These are phyloP conservation scores for Neogobius melanostomus DNA, from an alignment of 2,113 vertebrate species.

Conservation along the genomic window DNA sequence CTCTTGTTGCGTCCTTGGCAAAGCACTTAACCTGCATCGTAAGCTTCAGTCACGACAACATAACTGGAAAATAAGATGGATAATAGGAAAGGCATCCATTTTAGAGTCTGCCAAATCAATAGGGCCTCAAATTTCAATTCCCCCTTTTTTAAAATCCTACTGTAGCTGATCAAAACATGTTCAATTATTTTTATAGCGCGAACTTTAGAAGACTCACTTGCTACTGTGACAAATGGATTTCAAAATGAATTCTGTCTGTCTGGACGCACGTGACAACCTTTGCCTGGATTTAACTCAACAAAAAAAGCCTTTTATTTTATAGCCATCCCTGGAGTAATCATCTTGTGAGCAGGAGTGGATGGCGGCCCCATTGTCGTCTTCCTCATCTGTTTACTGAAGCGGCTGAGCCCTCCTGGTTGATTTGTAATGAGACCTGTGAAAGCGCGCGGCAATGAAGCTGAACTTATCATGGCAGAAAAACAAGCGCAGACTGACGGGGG, in stretches of 20 bases:
- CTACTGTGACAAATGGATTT: neutral
- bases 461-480: conserved; percentile 34
- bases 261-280: conserved; percentile 58
- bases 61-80: no score
- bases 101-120: no score
- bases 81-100: no score
- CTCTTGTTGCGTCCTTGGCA: no score
- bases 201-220: neutral
- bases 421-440: conserved; percentile 67
- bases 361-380: conserved; percentile 24
- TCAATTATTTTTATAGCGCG: no score
- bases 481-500: neutral
- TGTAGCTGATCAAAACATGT: no score
- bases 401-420: conserved; percentile 47
- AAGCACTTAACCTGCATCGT: no score
- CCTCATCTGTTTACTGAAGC: conserved; percentile 66
- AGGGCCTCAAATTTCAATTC: no score
- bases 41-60: no score
- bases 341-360: conserved; percentile 30
- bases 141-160: no score
- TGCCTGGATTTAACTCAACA: conserved; percentile 63
- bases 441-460: conserved; percentile 52
- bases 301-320: conserved; percentile 65
- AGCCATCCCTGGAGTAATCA: conserved; percentile 47
- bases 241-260: conserved; percentile 18